Evolutionary conservation across 1,140 invertebrate genomes (phyloP).

Genomic region (Drosophila navojoa): DNA sequence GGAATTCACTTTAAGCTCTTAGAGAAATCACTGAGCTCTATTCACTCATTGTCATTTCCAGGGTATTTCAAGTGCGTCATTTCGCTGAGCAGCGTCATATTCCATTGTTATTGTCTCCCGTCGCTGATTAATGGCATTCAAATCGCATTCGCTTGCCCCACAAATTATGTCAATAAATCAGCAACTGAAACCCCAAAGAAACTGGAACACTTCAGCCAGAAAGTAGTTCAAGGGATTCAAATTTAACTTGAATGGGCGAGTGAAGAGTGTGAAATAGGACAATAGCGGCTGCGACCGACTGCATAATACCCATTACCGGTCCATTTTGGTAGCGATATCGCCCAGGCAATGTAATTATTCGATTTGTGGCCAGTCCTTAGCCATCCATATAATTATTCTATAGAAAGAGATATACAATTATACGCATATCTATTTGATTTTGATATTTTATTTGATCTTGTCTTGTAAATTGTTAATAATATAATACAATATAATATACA

Average conservation of each 20-base stretch:
- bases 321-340: no score
- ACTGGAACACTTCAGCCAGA: background rate
- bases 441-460: no score
- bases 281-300: no score
- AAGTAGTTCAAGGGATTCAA: background rate
- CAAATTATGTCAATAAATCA: conserved; percentile 75
- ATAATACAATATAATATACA: no score
- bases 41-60: background rate
- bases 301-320: no score
- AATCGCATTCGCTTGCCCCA: conserved; percentile 57
- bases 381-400: no score
- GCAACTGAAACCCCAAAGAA: conserved; percentile 26
- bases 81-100: no score
- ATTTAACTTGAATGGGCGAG: background rate
- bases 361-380: no score
- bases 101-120: conserved; percentile 56
- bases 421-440: no score
- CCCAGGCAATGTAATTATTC: no score
- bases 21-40: background rate
- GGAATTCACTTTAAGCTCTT: background rate
- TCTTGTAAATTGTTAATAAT: no score
- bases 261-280: background rate
- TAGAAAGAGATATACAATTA: no score
- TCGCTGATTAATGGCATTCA: conserved; percentile 70
- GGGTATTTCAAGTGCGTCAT: background rate